Conservation (phyloP, 2,888 invertebrate genomes). For the Mimas tiliae region DNA sequence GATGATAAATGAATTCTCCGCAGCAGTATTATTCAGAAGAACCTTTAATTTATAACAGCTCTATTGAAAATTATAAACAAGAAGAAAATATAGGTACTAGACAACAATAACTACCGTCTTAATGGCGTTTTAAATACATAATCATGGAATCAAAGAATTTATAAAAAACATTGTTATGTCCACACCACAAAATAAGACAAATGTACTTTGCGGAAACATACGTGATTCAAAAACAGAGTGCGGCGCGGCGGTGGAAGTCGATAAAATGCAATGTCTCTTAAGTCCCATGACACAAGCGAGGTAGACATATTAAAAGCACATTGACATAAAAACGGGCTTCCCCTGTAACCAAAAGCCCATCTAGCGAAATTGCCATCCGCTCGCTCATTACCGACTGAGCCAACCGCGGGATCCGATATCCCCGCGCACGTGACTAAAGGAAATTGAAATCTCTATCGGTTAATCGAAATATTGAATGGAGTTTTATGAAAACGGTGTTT, state of each 20-base stretch:
- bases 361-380: slow-evolving; percentile 82
- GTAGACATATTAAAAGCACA: slow-evolving; percentile 72
- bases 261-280: slow-evolving; percentile 47
- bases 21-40: too few relatives aligned
- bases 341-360: slow-evolving; percentile 80
- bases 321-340: slow-evolving; percentile 67
- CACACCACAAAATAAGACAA: neutral
- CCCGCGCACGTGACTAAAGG: slow-evolving; percentile 81
- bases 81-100: too few relatives aligned
- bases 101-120: too few relatives aligned
- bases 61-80: too few relatives aligned
- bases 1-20: too few relatives aligned
- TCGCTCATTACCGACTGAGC: slow-evolving; percentile 80
- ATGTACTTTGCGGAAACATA: slow-evolving; percentile 12
- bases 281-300: slow-evolving; percentile 48
- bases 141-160: too few relatives aligned
- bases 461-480: slow-evolving; percentile 80
- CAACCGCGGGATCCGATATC: slow-evolving; percentile 81
- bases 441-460: slow-evolving; percentile 84
- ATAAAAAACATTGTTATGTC: too few relatives aligned
- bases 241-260: slow-evolving; percentile 31
- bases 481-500: slow-evolving; percentile 62
- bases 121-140: too few relatives aligned
- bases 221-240: slow-evolving; percentile 23
- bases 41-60: too few relatives aligned